phyloP scores from a whole-genome alignment of 2,797 vertebrate genomes.

The Salmo trutta region DNA sequence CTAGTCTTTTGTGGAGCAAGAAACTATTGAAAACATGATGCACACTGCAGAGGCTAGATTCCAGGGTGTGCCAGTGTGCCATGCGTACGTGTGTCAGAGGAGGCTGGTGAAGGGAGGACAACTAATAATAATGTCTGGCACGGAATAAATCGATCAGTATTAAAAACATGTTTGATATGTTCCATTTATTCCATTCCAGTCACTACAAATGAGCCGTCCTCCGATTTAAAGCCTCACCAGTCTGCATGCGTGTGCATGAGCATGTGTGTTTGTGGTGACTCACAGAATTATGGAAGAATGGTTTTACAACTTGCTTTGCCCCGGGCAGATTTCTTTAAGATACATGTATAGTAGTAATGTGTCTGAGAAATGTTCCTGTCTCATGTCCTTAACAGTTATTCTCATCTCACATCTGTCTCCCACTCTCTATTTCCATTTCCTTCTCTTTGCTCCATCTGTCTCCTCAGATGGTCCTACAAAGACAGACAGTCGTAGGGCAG shows the following conservation, averaged over 20 bases:
- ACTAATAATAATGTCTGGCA: not conserved
- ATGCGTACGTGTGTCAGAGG: not conserved
- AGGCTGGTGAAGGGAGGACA: not conserved
- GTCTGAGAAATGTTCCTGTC: conserved; percentile 1
- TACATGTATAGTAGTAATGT: not conserved
- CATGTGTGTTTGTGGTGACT: not conserved
- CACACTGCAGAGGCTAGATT: not conserved
- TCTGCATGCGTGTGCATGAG: conserved; percentile 1
- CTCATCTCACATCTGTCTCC: conserved; percentile 15
- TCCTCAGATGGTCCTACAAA: conserved; percentile 81
- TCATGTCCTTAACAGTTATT: not conserved
- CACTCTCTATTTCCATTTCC: conserved; percentile 14
- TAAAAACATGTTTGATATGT: not conserved
- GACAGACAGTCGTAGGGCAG: conserved; percentile 84
- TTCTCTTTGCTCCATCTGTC: conserved; percentile 23
- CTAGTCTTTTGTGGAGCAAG: not conserved
- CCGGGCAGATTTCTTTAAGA: not conserved
- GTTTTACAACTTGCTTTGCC: not conserved
- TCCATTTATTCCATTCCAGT: not conserved
- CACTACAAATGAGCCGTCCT: not conserved
- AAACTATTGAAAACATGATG: not conserved
- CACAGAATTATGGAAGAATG: not conserved
- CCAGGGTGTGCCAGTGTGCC: not conserved
- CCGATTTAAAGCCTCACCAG: not conserved
- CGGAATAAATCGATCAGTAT: not conserved